Evolutionary conservation across 2,797 vertebrate species (phyloP).

Genomic region (Syngnathus rostellatus): DNA sequence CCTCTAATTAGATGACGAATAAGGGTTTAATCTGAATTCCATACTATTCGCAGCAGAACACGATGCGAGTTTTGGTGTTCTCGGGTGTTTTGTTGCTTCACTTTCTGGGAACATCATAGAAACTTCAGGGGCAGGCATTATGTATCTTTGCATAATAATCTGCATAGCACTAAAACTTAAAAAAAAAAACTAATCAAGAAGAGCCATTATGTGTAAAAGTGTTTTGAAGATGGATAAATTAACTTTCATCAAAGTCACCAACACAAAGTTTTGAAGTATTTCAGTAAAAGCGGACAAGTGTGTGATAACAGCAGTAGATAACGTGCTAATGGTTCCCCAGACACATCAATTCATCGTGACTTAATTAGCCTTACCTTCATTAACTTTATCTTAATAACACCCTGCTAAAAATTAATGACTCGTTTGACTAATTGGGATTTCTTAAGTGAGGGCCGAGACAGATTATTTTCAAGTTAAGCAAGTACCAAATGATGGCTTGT

Average conservation of each 20-base stretch:
- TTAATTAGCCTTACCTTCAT: slow-evolving; percentile 70
- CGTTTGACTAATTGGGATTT: slow-evolving; percentile 54
- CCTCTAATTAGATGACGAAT: neutral
- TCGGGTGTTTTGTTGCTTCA: too few species aligned
- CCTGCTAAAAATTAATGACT: slow-evolving; percentile 51
- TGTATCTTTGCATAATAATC: neutral
- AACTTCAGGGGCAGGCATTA: neutral
- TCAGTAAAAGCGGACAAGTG: slow-evolving; percentile 38
- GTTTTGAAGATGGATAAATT: slow-evolving; percentile 9
- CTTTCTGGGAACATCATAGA: neutral
- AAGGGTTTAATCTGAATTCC: neutral
- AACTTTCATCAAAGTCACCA: slow-evolving; percentile 23
- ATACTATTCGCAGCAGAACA: neutral
- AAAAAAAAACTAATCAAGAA: neutral
- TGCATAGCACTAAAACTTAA: neutral
- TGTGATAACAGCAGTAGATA: slow-evolving; percentile 38
- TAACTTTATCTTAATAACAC: slow-evolving; percentile 72
- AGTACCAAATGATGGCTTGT: slow-evolving; percentile 36
- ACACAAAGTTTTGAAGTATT: slow-evolving; percentile 11
- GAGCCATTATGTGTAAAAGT: neutral
- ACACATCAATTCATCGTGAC: slow-evolving; percentile 62
- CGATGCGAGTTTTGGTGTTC: neutral
- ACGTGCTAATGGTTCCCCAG: slow-evolving; percentile 47
- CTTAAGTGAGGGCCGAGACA: slow-evolving; percentile 22
- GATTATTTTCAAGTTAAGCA: slow-evolving; percentile 31